Evolutionary conservation across 2,888 invertebrate species (phyloP), one percentile per base, ranked within the genome.

Genomic region (Gymnoscelis rufifasciata): DNA sequence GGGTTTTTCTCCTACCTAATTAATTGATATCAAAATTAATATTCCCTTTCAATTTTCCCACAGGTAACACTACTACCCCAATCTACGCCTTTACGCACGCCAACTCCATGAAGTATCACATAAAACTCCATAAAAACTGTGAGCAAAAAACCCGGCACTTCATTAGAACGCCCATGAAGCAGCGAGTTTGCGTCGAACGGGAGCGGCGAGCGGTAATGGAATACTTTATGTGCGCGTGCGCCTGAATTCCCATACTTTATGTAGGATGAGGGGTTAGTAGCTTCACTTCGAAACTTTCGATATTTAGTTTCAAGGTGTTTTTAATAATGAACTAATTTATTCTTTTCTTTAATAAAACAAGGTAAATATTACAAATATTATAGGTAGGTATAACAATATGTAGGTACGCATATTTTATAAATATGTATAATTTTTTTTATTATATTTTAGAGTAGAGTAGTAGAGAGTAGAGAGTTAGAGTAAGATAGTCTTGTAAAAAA

Each of bases 201-300:
- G 50, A 43, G 49, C 51, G 35, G 51, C 44, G 30, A 59, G 49
- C 62, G 47, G 2, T 19, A 65, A 64, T 66, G 46, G 47, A 51
- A 68, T 71, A 57, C 57, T 74, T 78, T 64, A 75, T 83, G 72
- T 64, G 60, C 68, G 68, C 58, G 69, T 60, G 71, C 62, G 68
- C 68, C 65, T 66, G 67, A 73, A 86, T 87, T 84, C 83, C 82
- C 84, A 84, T 86, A 79, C 70, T 66, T 27, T 65, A 64, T 71
- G 3, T 76, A 78, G 76, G 78, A 80, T 74, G 76, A 70, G 75
- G 76, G 75, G 64, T 60, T 67, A 56, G 79, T 84, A 84, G 80
- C 82, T 83, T 84, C 65, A 84, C 82, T 74, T 43, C 15, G 30
- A n/a, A n/a, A n/a, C n/a, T n/a, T n/a, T n/a, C n/a, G n/a, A n/a